A percentile compares a stretch with the other conserved stretches of the same genome.
Evolutionary conservation across 2,797 vertebrate genomes (phyloP).

Genomic region (Rhodeus uyekii): DNA sequence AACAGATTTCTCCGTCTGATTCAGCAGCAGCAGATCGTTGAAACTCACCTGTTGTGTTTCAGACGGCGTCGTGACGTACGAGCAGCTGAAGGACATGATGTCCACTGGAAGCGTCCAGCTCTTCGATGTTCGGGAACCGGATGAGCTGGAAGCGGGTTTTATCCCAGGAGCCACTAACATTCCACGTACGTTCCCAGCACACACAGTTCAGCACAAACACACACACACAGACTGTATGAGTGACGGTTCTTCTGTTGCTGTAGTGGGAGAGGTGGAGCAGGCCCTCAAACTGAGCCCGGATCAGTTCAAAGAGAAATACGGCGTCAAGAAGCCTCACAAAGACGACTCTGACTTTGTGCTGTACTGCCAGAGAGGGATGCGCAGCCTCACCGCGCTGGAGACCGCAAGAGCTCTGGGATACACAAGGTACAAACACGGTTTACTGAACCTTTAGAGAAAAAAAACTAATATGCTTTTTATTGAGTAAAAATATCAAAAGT

Average conservation of each 20-base stretch:
- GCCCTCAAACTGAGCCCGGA: constrained; percentile 45
- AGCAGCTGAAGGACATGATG: constrained; percentile 52
- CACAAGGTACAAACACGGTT: constrained; percentile 33
- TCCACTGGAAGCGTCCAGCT: constrained; percentile 43
- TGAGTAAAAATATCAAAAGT: background rate
- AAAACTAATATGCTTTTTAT: background rate
- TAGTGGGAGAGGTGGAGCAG: constrained; percentile 49
- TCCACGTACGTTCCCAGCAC: constrained; percentile 46
- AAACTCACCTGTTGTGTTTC: background rate
- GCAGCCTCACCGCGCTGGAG: constrained; percentile 52
- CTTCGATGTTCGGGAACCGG: constrained; percentile 55
- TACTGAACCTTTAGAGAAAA: background rate
- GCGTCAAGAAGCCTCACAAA: constrained; percentile 35
- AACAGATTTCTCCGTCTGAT: background rate
- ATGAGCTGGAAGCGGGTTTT: constrained; percentile 50
- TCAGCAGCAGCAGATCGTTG: background rate
- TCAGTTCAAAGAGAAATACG: constrained; percentile 46
- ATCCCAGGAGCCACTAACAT: constrained; percentile 49
- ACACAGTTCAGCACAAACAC: background rate
- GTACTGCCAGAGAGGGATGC: constrained; percentile 51
- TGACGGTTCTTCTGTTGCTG: background rate
- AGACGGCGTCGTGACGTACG: constrained; percentile 38
- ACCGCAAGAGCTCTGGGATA: constrained; percentile 42
- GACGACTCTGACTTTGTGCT: constrained; percentile 46
- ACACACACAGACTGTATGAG: background rate